Evolutionary conservation across 2,888 invertebrate genomes (phyloP), one percentile per base, ranked within the genome.

Genomic region (Amphiduros pacificus): DNA sequence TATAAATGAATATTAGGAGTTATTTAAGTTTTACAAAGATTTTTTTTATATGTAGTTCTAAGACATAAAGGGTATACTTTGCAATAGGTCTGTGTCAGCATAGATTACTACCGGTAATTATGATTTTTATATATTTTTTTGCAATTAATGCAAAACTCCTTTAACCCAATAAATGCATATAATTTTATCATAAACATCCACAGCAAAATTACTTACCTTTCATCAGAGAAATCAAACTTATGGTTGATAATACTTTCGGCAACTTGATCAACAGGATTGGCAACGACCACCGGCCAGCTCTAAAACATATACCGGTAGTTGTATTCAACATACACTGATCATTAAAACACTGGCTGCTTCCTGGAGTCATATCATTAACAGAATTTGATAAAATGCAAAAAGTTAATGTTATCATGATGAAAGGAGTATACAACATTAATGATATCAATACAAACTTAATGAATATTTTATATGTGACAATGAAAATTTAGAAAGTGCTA

Each of bases 191-290:
- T 17, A 11, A 11, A 26, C 26, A 17, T 5, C n/a, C n/a, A 20
- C n/a, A 4, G 14, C 22, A 22, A 40, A 2, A n/a, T 26, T 4
- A 60, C 48, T 60, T 55, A 60, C 60, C 5, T 11, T 49, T 55
- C 60, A 24, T 49, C 48, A 6, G 26, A 4, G 49, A 60, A 60
- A 20, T 60, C 60, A 2, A 60, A 26, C 11, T 53, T 55, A 27
- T 29, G n/a, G 6, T 32, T 29, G 11, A 40, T n/a, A 9, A 41
- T 44, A 5, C 26, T 40, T 41, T 60, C 60, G 5, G 52, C 40
- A 14, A 40, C 48, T 22, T 22, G n/a, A 29, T 40, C 44, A 14
- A 31, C 58, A 26, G 29, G 36, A n/a, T 49, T 49, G 22, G 58
- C 49, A 24, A 50, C 36, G 3, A 58, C 58, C 17, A 26, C 27